Evolutionary conservation across 2,797 vertebrate genomes (phyloP).

Genomic region (Simalia tracyae): DNA sequence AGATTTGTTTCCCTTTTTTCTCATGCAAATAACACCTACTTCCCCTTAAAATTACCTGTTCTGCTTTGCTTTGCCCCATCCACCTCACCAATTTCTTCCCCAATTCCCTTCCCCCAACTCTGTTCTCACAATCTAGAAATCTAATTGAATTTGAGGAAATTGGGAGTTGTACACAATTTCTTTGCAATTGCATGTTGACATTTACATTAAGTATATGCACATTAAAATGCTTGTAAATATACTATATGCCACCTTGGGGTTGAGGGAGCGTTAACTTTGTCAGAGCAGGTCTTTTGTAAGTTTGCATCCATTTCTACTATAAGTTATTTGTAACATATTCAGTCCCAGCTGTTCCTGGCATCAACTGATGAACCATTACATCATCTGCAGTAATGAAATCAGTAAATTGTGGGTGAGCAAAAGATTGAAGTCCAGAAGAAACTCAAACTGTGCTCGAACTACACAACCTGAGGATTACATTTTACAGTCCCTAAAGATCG

Average conservation of each 20-base stretch:
- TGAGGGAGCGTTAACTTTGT: background rate
- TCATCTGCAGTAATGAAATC: background rate
- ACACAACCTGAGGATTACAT: background rate
- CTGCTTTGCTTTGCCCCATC: slow-evolving; percentile 21
- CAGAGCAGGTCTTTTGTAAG: background rate
- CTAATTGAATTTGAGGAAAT: slow-evolving; percentile 29
- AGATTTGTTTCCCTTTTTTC: slow-evolving; percentile 35
- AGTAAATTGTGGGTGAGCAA: background rate
- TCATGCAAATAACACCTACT: slow-evolving; percentile 59
- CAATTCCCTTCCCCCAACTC: background rate
- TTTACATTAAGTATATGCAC: background rate
- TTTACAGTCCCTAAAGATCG: background rate
- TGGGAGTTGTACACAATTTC: slow-evolving; percentile 20
- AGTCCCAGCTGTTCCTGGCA: background rate
- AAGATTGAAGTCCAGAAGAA: background rate
- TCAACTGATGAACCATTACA: background rate
- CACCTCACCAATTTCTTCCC: background rate
- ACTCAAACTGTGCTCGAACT: background rate
- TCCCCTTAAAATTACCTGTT: slow-evolving; percentile 15
- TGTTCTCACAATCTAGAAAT: slow-evolving; percentile 18
- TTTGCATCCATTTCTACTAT: background rate
- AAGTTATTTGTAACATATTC: background rate
- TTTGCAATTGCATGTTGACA: background rate
- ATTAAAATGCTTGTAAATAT: background rate
- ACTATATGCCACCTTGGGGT: background rate